Conservation (phyloP, 2,888 invertebrate species). For the Volucella zonaria region DNA sequence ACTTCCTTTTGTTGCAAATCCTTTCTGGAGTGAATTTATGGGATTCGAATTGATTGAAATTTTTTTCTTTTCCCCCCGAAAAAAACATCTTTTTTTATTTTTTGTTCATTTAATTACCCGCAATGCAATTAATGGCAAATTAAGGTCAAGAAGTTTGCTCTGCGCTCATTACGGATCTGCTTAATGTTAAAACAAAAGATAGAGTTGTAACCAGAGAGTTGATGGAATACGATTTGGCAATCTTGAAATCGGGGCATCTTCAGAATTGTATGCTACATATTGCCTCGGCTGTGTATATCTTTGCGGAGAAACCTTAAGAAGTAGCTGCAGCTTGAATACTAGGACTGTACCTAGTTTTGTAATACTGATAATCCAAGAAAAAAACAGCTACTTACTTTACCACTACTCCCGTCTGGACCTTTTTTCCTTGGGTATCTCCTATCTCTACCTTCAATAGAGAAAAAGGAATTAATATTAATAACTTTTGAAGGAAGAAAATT, state of each 20-base stretch:
- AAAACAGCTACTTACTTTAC: no score
- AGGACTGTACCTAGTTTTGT: no score
- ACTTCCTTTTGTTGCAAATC: slow-evolving; percentile 34
- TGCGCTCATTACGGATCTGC: slow-evolving; percentile 19
- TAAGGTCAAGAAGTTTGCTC: slow-evolving; percentile 46
- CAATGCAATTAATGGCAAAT: slow-evolving; percentile 68
- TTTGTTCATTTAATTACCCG: slow-evolving; percentile 63
- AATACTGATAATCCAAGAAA: no score
- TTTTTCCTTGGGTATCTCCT: background rate
- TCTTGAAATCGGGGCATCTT: background rate
- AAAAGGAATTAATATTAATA: slow-evolving; percentile 32
- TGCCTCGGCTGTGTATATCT: background rate
- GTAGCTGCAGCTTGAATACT: no score
- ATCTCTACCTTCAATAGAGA: slow-evolving; percentile 30
- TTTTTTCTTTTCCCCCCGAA: background rate
- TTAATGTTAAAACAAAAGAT: background rate
- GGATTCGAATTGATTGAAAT: slow-evolving; percentile 65
- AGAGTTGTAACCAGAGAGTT: no score
- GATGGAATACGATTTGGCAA: no score
- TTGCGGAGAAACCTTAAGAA: no score
- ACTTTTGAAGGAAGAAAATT: slow-evolving; percentile 12
- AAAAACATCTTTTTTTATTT: slow-evolving; percentile 7
- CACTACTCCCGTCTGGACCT: no score
- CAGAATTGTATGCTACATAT: background rate
- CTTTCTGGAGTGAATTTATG: slow-evolving; percentile 61